Base-by-base conservation (phyloP, 2,113 vertebrate species). In the Gulo gulo region DNA sequence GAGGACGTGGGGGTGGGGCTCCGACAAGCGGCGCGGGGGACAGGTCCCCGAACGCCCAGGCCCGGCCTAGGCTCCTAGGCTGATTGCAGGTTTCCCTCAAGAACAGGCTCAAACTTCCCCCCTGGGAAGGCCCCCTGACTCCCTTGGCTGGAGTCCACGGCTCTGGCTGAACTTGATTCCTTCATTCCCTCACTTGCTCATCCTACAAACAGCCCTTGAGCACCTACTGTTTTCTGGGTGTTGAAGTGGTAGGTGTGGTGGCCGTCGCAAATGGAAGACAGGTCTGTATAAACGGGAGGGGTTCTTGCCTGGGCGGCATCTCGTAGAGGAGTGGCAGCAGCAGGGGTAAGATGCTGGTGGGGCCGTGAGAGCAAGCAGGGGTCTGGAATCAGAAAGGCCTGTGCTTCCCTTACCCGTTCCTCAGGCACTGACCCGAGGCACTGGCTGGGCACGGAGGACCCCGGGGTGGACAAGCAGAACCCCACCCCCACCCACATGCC, bases 241-340 rank as follows among this genome's bases (percentile, higher is more conserved):
- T 50, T 78, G 83, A 42, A 31, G 14, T 16, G 4, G 1, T 29
- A 6, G 14, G 7, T 2, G 7, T 16, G 6, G 15, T 0, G 13
- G 69, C 57, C 81, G 7, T 4, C 4, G 0, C 0, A 18, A 8
- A 4, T 0, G 2, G 13, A 15, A n/a, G 10, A 11, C 16, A 83
- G 45, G 63, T 9, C 57, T 59, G 3, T 2, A 10, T 1, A 4
- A 21, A 11, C 0, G 23, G 13, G 76, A 26, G 45, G 36, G 1
- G 0, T 59, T 92, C 74, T 14, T 69, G 7, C 12, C 11, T 39
- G 16, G 26, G 4, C 52, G 11, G 6, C 0, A 7, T n/a, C 23
- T n/a, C 24, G 3, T 0, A 3, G 18, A 15, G 31, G 18, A 20
- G 21, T 0, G 0, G 4, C 0, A 29, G 69, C 29, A 7, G 6